Conservation (phyloP, 2,888 invertebrate species). For the Zonitis immaculata region DNA sequence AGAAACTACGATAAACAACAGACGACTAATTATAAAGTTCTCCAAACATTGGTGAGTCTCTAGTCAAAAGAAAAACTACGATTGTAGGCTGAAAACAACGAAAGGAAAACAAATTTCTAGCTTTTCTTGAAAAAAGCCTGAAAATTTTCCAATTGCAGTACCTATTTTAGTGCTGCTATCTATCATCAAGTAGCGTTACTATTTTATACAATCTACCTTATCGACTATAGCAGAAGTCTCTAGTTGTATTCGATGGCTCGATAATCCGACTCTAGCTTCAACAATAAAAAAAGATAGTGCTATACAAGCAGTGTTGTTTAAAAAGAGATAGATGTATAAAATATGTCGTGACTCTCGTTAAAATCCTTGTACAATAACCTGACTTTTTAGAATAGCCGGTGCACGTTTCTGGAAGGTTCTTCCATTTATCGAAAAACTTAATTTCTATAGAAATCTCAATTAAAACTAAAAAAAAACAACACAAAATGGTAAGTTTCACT, state of each 20-base stretch:
- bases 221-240: constrained; percentile 1
- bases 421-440: not conserved
- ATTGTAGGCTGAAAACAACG: too few relatives aligned
- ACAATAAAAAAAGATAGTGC: not conserved
- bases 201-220: constrained; percentile 1
- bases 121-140: not conserved
- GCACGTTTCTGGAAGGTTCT: constrained; percentile 12
- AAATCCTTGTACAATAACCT: constrained; percentile 15
- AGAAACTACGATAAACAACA: not conserved
- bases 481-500: constrained; percentile 12
- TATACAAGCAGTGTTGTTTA: not conserved
- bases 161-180: not conserved
- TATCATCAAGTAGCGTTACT: not conserved
- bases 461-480: not conserved
- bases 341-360: not conserved
- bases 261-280: not conserved
- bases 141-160: not conserved
- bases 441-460: not conserved
- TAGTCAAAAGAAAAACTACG: too few relatives aligned
- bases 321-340: not conserved
- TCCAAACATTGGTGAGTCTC: too few relatives aligned
- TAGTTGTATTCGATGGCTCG: too few relatives aligned
- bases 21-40: not conserved
- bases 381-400: constrained; percentile 9
- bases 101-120: too few relatives aligned